Base-by-base conservation (phyloP, 2,113 vertebrate species). In the Bambusicola thoracicus region DNA sequence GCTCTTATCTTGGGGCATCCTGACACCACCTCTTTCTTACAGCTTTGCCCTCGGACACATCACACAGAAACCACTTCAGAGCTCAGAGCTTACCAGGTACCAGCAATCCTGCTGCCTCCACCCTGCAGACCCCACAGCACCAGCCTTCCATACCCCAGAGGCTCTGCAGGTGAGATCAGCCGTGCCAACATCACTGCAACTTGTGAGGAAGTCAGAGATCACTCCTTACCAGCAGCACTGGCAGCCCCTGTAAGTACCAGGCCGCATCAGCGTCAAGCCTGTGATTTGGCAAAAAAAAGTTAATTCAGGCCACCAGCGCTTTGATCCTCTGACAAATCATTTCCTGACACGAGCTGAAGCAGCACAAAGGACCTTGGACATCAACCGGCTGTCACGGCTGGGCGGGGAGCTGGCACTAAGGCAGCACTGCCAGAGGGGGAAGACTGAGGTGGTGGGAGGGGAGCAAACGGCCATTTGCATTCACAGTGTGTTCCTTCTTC, bases 291-390 rank as follows among this genome's bases (percentile, higher is more conserved):
- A 63, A 85, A 62, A 43, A 43, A 87, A 94, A 94, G 92, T 95
- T 94, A 79, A 76, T 93, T 96, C 80, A 94, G 85, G 75, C 75
- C 92, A 96, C 94, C 70, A 97, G 72, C 1, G 48, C 97, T 98
- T 98, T 98, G 97, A 98, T 98, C 96, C 82, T 88, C 63, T 82
- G 93, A 94, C 87, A 97, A 98, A 98, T 95, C 62, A 97, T 97
- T 98, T 98, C 97, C 97, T 94, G 90, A 92, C 92, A 97, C 94
- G 96, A 97, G 91, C 79, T 94, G 92, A 97, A 98, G 97, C 92
- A 97, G 83, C 49, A 95, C 92, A 96, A 91, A 96, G 88, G 93
- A 95, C 94, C 94, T 96, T 97, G 97, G 97, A 95, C 91, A 95
- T 79, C 53, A 90, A 95, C 96, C 94, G 97, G 97, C 93, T 97